Evolutionary conservation across 2,113 vertebrate species (phyloP).

Genomic region (Neofelis nebulosa): DNA sequence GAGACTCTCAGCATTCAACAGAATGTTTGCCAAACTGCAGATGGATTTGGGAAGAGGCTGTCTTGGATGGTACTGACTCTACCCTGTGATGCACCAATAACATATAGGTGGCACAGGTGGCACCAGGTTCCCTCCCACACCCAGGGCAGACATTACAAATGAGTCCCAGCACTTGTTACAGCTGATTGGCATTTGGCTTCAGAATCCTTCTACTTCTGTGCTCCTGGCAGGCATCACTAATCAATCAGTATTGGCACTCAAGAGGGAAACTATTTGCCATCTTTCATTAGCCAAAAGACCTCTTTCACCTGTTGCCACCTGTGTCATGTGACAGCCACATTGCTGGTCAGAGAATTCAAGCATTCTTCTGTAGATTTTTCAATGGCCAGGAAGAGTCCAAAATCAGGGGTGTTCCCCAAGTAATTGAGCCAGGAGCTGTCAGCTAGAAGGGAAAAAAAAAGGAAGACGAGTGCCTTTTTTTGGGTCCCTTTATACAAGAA

Average conservation of each 20-base stretch:
- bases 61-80: not conserved
- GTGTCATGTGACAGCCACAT: not conserved
- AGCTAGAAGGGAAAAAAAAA: not conserved
- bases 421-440: slow-evolving; percentile 66
- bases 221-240: not conserved
- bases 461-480: slow-evolving; percentile 74
- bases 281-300: slow-evolving; percentile 36
- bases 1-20: not conserved
- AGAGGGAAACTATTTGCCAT: not conserved
- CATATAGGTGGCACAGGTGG: not conserved
- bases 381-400: not conserved
- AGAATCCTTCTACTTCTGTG: not conserved
- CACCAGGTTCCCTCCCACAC: not conserved
- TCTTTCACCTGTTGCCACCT: not conserved
- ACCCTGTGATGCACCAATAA: not conserved
- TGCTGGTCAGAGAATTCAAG: not conserved
- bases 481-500: slow-evolving; percentile 78
- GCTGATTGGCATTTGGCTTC: not conserved
- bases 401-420: slow-evolving; percentile 45
- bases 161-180: not conserved
- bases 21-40: not conserved
- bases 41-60: not conserved
- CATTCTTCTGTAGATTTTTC: not conserved
- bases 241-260: not conserved
- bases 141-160: not conserved